Evolutionary conservation across 2,888 invertebrate species (phyloP).

Genomic region (Chelonus formosanus): DNA sequence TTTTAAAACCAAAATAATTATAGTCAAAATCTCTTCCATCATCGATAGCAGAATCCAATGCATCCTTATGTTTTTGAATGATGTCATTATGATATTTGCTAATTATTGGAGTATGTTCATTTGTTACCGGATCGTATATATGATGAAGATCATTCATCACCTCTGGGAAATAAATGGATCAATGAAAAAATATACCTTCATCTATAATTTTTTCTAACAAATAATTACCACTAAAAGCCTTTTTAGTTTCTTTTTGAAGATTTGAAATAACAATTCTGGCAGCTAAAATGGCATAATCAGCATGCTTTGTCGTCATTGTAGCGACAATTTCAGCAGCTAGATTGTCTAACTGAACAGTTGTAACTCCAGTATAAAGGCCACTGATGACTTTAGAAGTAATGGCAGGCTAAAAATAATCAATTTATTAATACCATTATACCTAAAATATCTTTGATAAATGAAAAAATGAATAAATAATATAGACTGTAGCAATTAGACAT

Average conservation of each 20-base stretch:
- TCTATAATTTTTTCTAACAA: neutral
- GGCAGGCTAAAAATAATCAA: conserved; percentile 65
- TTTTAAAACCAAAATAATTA: conserved; percentile 99
- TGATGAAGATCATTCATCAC: conserved; percentile 88
- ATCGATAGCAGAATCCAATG: conserved; percentile 92
- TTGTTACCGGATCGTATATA: conserved; percentile 78
- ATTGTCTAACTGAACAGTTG: conserved; percentile 96
- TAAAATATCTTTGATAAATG: conserved; percentile 1
- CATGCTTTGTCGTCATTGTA: conserved; percentile 95
- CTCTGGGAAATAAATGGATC: conserved; percentile 58
- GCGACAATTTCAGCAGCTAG: conserved; percentile 99
- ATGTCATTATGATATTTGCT: conserved; percentile 84
- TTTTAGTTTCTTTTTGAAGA: conserved; percentile 97
- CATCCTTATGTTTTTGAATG: conserved; percentile 86
- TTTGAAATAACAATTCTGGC: conserved; percentile 96
- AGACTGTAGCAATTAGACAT: neutral
- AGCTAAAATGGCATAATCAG: conserved; percentile 92
- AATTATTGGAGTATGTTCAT: conserved; percentile 81
- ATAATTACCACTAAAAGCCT: conserved; percentile 77
- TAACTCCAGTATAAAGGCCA: conserved; percentile 95
- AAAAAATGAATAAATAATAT: neutral
- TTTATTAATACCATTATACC: neutral
- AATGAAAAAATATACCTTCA: neutral
- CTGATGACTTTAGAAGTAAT: conserved; percentile 92
- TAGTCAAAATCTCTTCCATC: conserved; percentile 97